Conservation (phyloP, 2,797 vertebrate species). For the Malacoctenus gilli region DNA sequence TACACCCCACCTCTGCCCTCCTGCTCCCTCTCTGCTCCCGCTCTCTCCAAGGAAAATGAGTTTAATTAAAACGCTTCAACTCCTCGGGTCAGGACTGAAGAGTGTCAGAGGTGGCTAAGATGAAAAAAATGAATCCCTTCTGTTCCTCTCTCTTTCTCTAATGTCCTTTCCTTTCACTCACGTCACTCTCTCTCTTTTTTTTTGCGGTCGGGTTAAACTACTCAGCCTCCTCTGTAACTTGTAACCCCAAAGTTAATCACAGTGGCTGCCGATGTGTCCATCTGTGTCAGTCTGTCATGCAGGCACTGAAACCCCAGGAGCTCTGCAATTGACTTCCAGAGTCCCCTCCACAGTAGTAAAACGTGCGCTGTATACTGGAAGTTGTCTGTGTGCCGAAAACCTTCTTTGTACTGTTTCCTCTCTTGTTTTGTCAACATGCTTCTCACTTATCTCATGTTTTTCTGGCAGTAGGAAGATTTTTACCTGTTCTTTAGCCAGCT, state of each 20-base stretch:
- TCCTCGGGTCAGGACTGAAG: slow-evolving; percentile 32
- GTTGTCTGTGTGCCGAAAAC: no score
- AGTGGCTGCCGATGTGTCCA: slow-evolving; percentile 21
- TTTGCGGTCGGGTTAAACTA: slow-evolving; percentile 36
- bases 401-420: no score
- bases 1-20: slow-evolving; percentile 19
- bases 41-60: slow-evolving; percentile 43
- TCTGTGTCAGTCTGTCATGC: slow-evolving; percentile 26
- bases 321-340: slow-evolving; percentile 6
- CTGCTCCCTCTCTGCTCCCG: slow-evolving; percentile 13
- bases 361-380: background rate
- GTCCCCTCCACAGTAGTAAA: slow-evolving; percentile 15
- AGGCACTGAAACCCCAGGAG: slow-evolving; percentile 25
- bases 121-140: slow-evolving; percentile 13
- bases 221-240: slow-evolving; percentile 44
- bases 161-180: slow-evolving; percentile 6
- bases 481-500: no score
- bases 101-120: slow-evolving; percentile 22
- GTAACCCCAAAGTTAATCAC: slow-evolving; percentile 56
- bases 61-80: slow-evolving; percentile 62
- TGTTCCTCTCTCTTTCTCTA: background rate
- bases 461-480: no score
- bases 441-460: background rate
- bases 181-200: slow-evolving; percentile 3
- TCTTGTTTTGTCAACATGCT: background rate